Percentiles rank a stretch among this genome's conserved stretches.
These are phyloP conservation scores for Cylindroiulus punctatus DNA, from an alignment of 2,888 invertebrate species.

Conservation along the genomic window DNA sequence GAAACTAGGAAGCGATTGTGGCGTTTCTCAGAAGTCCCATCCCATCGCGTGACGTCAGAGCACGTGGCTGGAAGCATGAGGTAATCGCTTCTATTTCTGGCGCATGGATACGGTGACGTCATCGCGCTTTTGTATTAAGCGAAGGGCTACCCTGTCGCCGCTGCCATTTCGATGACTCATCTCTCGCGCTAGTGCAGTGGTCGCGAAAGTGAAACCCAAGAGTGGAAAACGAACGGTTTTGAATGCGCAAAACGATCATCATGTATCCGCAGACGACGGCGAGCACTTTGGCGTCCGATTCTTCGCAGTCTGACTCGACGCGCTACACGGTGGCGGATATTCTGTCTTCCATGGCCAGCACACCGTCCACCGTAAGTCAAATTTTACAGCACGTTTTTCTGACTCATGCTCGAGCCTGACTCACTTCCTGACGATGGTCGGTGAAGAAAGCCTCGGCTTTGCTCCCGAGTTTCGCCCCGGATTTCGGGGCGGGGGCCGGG, in stretches of 20 bases:
- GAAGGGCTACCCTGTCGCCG: constrained; percentile 15
- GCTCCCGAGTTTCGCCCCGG: no score
- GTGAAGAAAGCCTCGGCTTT: no score
- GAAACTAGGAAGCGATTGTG: neutral
- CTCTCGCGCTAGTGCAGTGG: neutral
- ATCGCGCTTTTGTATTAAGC: constrained; percentile 31
- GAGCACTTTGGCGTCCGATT: neutral
- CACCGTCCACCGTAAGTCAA: constrained; percentile 60
- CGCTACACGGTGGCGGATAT: constrained; percentile 64
- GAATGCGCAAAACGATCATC: constrained; percentile 35
- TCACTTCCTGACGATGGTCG: neutral
- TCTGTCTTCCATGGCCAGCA: constrained; percentile 64
- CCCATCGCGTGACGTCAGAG: neutral
- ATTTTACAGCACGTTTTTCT: neutral
- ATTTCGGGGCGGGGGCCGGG: neutral
- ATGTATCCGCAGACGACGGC: constrained; percentile 50
- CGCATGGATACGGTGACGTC: neutral
- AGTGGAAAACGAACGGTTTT: neutral
- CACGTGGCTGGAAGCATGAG: constrained; percentile 48
- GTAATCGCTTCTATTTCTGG: constrained; percentile 48
- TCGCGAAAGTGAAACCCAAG: neutral
- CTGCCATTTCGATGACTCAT: constrained; percentile 28
- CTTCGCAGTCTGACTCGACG: constrained; percentile 54
- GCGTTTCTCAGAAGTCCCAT: neutral
- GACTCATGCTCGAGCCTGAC: neutral